Base-by-base conservation (phyloP, 2,888 invertebrate species). In the Pristionchus exspectatus region DNA sequence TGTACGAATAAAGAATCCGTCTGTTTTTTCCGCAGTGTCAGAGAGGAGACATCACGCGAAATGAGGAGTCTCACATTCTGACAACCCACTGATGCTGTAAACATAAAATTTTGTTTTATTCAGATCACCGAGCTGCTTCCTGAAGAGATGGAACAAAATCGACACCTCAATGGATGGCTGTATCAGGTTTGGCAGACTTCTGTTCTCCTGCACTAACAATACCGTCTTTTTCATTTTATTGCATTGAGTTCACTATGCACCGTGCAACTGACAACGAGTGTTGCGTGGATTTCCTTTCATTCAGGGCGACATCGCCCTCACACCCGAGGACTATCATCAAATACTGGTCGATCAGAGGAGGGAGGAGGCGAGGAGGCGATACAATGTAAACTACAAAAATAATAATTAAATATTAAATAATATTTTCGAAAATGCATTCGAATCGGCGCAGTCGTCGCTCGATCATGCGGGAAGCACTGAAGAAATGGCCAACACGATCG, bases 131-230 rank as follows among this genome's bases (percentile, higher is more conserved):
- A 30, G 27, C 30, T 84, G 16, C 27, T 87, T 16, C 87, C 87
- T 24, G 72, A 87, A 56, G 74, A 59, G 24, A 30, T 87, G 87
- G 87, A 87, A 30, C 87, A 87, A 33, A 87, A 87, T 38, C 72
- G 87, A 14, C 27, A 74, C 30, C 12, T 87, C 27, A 56, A 87
- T 16, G 72, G 72, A 24, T 50, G 50, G 50, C 54, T 87, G 18
- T 87, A 72, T 30, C 50, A 74, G 74, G 87, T 74, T n/a, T 83
- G n/a, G n/a, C n/a, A n/a, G n/a, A n/a, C n/a, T 18, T 10, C 12
- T 4, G 2, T 21, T 69, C 12, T 77, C 27, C 44, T 54, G 3
- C 24, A 54, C 7, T 54, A 54, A 54, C 27, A 74, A 30, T 2
- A 77, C 10, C 4, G 44, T 24, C 1, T 30, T 2, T 30, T 74